Conservation (phyloP, 2,888 invertebrate species). For the Vannuccia rotundouncinata region DNA sequence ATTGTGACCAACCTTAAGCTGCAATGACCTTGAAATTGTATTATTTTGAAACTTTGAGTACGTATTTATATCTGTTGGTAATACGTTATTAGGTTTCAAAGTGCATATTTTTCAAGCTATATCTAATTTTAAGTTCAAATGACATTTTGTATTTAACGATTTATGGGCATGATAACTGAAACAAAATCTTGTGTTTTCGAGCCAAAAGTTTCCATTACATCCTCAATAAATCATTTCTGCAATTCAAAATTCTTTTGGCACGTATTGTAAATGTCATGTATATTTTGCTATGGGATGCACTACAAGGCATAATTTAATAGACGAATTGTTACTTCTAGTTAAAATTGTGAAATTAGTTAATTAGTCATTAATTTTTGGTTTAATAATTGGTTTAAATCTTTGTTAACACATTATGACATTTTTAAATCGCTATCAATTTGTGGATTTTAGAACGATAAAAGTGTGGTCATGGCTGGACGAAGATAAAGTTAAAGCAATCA, state of each 20-base stretch:
- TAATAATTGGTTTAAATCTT: too few relatives aligned
- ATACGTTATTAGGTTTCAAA: background rate
- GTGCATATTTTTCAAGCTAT: background rate
- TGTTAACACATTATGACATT: too few relatives aligned
- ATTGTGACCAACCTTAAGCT: background rate
- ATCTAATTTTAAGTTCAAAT: background rate
- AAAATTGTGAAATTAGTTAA: too few relatives aligned
- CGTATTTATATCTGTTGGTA: background rate
- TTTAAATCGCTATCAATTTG: too few relatives aligned
- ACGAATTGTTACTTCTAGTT: too few relatives aligned
- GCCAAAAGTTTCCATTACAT: background rate
- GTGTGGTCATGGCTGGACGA: background rate
- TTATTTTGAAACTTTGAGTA: background rate
- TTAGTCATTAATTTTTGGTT: too few relatives aligned
- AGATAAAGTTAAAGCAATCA: constrained; percentile 82
- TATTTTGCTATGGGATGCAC: too few relatives aligned
- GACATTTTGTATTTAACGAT: background rate
- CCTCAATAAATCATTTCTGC: background rate
- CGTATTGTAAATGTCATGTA: too few relatives aligned
- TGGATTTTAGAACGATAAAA: background rate
- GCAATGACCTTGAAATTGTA: background rate
- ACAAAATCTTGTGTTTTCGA: too few relatives aligned
- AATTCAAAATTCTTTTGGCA: background rate
- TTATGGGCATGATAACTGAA: too few relatives aligned
- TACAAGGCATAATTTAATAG: too few relatives aligned